Conservation (phyloP, 35 echinoderm and acorn worm species). For the Anneissia japonica region DNA sequence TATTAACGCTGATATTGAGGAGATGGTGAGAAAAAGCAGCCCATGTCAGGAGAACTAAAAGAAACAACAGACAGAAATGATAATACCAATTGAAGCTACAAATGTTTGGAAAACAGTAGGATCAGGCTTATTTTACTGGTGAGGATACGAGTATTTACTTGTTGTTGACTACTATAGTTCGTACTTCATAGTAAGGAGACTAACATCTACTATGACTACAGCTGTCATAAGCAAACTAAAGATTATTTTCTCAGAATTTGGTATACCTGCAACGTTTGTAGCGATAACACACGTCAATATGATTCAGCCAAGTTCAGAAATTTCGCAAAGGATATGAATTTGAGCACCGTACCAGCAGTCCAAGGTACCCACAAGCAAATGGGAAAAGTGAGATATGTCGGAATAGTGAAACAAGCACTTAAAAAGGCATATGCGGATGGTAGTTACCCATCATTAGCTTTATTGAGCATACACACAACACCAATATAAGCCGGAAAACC, state of each 20-base stretch:
- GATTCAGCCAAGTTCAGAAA: no score
- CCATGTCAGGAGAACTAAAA: no score
- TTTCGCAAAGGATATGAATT: constrained; percentile 15
- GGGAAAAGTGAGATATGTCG: constrained; percentile 23
- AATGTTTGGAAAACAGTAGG: no score
- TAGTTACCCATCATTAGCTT: background rate
- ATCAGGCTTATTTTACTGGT: background rate
- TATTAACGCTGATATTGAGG: no score
- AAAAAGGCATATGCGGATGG: background rate
- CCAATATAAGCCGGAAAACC: background rate
- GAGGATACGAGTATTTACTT: background rate
- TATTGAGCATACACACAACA: background rate
- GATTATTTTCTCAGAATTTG: background rate
- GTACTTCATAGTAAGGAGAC: background rate
- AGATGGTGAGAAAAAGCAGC: no score
- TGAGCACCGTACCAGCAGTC: constrained; percentile 15
- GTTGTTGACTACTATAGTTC: background rate
- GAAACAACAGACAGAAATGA: no score
- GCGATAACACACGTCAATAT: background rate
- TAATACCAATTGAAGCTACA: no score
- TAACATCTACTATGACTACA: background rate
- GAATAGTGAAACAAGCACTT: constrained; percentile 19
- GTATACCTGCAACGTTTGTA: background rate
- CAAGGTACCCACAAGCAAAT: constrained; percentile 28
- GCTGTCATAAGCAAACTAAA: background rate